Evolutionary conservation across 1,140 invertebrate genomes (phyloP).

Genomic region (Drosophila sp.): DNA sequence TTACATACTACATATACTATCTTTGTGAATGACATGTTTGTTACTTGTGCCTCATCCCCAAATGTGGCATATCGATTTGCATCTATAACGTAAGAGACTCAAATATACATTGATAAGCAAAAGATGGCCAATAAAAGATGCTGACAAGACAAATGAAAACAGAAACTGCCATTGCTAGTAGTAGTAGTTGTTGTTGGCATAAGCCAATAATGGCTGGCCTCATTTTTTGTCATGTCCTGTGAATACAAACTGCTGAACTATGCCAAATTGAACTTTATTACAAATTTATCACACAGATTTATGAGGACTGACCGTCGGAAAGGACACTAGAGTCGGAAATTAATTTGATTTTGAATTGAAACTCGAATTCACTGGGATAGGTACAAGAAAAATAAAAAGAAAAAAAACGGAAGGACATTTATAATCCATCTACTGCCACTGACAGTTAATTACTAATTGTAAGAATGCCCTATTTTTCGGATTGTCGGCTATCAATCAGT

Average conservation of each 20-base stretch:
- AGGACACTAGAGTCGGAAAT: slow-evolving; percentile 29
- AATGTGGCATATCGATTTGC: slow-evolving; percentile 76
- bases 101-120: slow-evolving; percentile 44
- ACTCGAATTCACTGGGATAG: slow-evolving; percentile 3
- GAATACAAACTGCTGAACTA: slow-evolving; percentile 69
- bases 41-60: slow-evolving; percentile 44
- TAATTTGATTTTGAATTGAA: slow-evolving; percentile 2
- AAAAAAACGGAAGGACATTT: slow-evolving; percentile 30
- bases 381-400: slow-evolving; percentile 4
- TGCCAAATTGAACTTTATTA: slow-evolving; percentile 75
- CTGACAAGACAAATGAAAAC: slow-evolving; percentile 68
- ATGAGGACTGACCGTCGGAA: slow-evolving; percentile 26
- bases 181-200: not conserved
- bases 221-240: slow-evolving; percentile 39
- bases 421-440: slow-evolving; percentile 44
- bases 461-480: not conserved
- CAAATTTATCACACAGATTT: slow-evolving; percentile 61
- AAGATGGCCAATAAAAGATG: slow-evolving; percentile 62
- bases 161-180: slow-evolving; percentile 20
- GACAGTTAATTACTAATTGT: slow-evolving; percentile 64
- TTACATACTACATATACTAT: slow-evolving; percentile 49
- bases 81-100: slow-evolving; percentile 43
- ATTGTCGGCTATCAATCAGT: slow-evolving; percentile 28
- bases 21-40: slow-evolving; percentile 62
- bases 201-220: slow-evolving; percentile 40